A percentile compares a stretch with the other conserved stretches of the same genome.
Evolutionary conservation across 1,140 invertebrate genomes (phyloP).

Genomic region (Pristionchus pacificus): DNA sequence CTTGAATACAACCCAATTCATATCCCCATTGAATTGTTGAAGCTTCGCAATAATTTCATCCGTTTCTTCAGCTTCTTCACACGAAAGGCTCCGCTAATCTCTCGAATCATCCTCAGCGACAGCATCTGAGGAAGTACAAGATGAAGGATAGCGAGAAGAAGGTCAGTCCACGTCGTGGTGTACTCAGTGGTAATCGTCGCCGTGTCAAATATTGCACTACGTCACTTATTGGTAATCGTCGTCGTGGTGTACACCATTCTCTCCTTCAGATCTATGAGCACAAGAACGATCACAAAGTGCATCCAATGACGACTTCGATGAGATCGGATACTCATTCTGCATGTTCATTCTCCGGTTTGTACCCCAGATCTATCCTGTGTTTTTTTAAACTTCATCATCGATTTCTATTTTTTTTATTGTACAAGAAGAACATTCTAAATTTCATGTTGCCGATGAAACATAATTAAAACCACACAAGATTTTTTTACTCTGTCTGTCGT

Average conservation of each 20-base stretch:
- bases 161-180: neutral
- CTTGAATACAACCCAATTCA: too few relatives aligned
- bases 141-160: constrained; percentile 27
- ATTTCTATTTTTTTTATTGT: too few relatives aligned
- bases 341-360: neutral
- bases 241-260: neutral
- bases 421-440: too few relatives aligned
- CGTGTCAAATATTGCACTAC: neutral
- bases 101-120: constrained; percentile 32
- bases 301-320: neutral
- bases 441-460: too few relatives aligned
- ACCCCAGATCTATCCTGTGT: neutral
- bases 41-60: too few relatives aligned
- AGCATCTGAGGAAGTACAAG: constrained; percentile 32
- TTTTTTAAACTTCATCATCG: too few relatives aligned
- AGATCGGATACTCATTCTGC: neutral
- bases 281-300: neutral
- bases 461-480: too few relatives aligned
- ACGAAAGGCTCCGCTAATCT: constrained; percentile 23
- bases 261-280: neutral
- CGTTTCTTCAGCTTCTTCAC: constrained; percentile 22
- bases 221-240: neutral
- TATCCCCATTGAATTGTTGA: too few relatives aligned
- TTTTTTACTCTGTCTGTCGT: too few relatives aligned
- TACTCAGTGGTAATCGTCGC: neutral